Base-by-base conservation (phyloP, 1,140 invertebrate species). In the Diachasmimorpha longicaudata region DNA sequence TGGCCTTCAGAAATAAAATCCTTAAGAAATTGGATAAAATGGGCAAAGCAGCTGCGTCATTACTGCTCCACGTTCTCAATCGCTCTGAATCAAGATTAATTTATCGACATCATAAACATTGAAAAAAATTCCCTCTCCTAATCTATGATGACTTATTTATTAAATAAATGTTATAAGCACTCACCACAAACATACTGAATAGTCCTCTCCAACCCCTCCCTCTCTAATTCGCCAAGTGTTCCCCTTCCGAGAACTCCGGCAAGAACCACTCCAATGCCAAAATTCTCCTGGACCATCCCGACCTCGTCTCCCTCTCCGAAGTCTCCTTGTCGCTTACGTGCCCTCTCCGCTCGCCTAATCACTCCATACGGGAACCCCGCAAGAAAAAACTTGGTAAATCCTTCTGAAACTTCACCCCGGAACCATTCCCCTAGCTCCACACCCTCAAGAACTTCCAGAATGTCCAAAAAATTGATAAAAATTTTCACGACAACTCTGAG, bases 401-500 rank as follows among this genome's bases (percentile, higher is more conserved):
- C 19, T n/a, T 16, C 48, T 1, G 6, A 14, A 55, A 55, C n/a
- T n/a, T 55, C 48, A 2, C 21, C 11, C 5, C 21, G 2, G 8
- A 23, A 63, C 58, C 58, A 23, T 25, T 14, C 58, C 0, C 23
- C 14, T 25, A 23, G 0, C 21, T 23, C 58, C 19, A 13, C 58
- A 0, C 23, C 23, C 0, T 19, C 58, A 25, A 63, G 4, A 25
- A 89, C 82, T 31, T 90, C 85, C 6, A 91, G 85, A 67, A 92
- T 86, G 10, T 88, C 86, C 82, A 89, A 91, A 16, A 93, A 81
- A 16, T 91, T 85, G 58, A 87, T 83, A 66, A 93, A 87, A 25
- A 93, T 90, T 75, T 90, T 84, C 25, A 92, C 82, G 23, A 91
- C 88, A 74, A 89, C 89, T 77, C 90, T 90, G 14, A 94, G 80